Evolutionary conservation across 2,888 invertebrate genomes (phyloP), one percentile per base, ranked within the genome.

Genomic region (Helobdella robusta): DNA sequence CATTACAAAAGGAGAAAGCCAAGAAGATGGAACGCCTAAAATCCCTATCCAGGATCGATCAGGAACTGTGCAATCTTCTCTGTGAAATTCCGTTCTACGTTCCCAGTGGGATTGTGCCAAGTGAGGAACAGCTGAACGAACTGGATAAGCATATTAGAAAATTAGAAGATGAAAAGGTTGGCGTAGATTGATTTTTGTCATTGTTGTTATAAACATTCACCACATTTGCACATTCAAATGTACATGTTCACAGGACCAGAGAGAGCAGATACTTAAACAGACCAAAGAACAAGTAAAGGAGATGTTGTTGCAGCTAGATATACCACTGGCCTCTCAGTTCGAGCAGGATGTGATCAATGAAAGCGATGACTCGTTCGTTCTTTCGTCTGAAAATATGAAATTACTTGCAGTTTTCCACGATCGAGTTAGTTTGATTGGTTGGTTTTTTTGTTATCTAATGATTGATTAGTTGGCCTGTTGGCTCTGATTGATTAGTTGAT

Each of bases 291-390:
- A 58, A 25, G 34, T 64, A 28, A 34, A 44, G 23, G 36, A 18
- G 18, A 23, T 58, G 1, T 2, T 64, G 50, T 28, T 44, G 2
- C 40, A 64, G 15, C 20, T 64, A 23, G 64, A 34, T 15, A 18
- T 58, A 28, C 20, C n/a, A 15, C 56, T 52, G 28, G 46, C 36
- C 11, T 20, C 52, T 23, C 25, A 28, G 2, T 64, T 64, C 44
- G 64, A 64, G 30, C 56, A 52, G 23, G 64, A 64, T n/a, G 64
- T 64, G 2, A 30, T 64, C 8, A 35, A 34, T 15, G 63, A 35
- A 58, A 34, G 34, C 44, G 56, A 40, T 20, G 58, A 58, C n/a
- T 20, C 25, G 1, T 28, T 64, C 2, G 32, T 35, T 18, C 56
- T 64, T 11, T 30, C 56, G 15, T 28, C 35, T 34, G 56, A 58